Evolutionary conservation across 2,888 invertebrate species (phyloP), one percentile per base, ranked within the genome.

Genomic region (Pseudanteris insignis): DNA sequence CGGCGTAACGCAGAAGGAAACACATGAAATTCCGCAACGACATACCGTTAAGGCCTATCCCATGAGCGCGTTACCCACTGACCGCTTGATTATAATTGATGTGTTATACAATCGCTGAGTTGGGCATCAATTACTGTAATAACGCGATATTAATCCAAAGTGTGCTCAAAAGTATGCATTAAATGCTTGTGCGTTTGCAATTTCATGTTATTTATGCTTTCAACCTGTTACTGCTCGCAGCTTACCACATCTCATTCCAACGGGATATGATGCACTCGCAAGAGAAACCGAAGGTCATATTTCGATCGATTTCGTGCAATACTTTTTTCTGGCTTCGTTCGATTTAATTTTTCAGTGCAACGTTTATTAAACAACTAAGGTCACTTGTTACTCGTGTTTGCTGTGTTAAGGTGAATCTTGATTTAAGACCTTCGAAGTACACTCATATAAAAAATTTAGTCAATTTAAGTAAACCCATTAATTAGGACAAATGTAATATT

Each of bases 61-160:
- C 41, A 33, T 43, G 51, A 41, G 51, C 51, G 51, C 51, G 36
- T 51, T 51, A 51, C 51, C 51, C 41, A 51, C 51, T 51, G 51
- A 51, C 51, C 51, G 51, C 51, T 51, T 36, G 51, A 51, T 51
- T 51, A 51, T 51, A 51, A 51, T 51, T 51, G 36, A 41, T 13
- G 41, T 34, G 41, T 51, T 51, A 51, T 51, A 43, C 51, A 51
- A 51, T 51, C 41, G 18, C 28, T 21, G 12, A 40, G 18, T 6
- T 6, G 18, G 18, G 28, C 48, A 34, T 36, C 41, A 51, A 41
- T 51, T 51, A 51, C 41, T 26, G 12, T 29, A 51, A 51, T 51
- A 43, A 51, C 51, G 29, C 28, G 28, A 34, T 41, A 48, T 40
- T 48, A 40, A 48, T 48, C 15, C 32, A 9, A 15, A 13, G 26